These are phyloP conservation scores for Burhinus oedicnemus DNA, from an alignment of 2,113 vertebrate species.

Conservation along the genomic window DNA sequence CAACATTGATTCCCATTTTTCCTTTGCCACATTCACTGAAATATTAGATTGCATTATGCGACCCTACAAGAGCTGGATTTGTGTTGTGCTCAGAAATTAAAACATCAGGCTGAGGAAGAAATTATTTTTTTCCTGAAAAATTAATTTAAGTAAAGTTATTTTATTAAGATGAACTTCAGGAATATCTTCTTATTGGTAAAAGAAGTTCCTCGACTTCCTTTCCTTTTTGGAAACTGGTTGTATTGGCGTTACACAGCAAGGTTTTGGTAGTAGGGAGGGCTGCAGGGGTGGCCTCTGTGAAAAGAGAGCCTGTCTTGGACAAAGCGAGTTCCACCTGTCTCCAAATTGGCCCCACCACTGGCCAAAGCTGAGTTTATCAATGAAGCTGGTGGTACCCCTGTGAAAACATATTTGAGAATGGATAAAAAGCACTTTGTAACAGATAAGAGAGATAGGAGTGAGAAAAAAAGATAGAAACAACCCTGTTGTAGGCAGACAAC, in stretches of 20 bases:
- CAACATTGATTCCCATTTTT: not conserved
- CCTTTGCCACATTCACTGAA: not conserved
- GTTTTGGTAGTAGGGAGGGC: not conserved
- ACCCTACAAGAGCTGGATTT: not conserved
- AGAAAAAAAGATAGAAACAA: not conserved
- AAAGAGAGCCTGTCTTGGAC: not conserved
- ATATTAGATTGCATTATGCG: not conserved
- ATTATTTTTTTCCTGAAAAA: not conserved
- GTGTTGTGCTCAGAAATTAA: not conserved
- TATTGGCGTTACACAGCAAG: rapidly evolving
- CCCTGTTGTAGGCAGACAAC: not conserved
- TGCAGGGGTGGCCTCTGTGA: not conserved
- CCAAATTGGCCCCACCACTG: not conserved
- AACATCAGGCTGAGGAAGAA: not conserved
- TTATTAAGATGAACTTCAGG: not conserved
- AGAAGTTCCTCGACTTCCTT: not conserved
- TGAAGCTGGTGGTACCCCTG: not conserved
- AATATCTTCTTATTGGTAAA: not conserved
- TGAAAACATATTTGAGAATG: not conserved
- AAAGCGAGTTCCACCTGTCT: not conserved
- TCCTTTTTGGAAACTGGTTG: not conserved
- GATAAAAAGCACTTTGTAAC: not conserved
- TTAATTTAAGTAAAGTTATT: not conserved
- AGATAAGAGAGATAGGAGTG: not conserved
- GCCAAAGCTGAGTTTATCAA: not conserved